Percentiles rank a stretch among this genome's conserved stretches.
Evolutionary conservation across 2,797 vertebrate species (phyloP).

Genomic region (Tiaroga cobitis): DNA sequence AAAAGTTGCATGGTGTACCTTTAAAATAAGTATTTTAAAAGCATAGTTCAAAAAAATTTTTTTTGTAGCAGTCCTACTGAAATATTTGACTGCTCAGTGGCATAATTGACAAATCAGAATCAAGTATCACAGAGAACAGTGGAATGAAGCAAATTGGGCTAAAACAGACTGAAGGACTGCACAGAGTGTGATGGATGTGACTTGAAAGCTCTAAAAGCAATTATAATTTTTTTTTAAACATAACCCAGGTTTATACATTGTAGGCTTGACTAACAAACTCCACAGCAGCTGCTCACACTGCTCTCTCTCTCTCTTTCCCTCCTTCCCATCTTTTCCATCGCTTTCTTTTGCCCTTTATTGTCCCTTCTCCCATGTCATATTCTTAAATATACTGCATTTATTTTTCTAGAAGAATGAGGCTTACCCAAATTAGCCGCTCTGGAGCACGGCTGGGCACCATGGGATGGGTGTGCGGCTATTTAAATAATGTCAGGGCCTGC

Average conservation of each 20-base stretch:
- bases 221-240: neutral
- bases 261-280: constrained; percentile 5
- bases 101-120: neutral
- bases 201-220: constrained; percentile 4
- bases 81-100: neutral
- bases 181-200: neutral
- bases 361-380: constrained; percentile 15
- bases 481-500: constrained; percentile 75
- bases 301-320: constrained; percentile 3
- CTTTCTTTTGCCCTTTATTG: constrained; percentile 11
- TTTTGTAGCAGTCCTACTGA: neutral
- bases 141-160: neutral
- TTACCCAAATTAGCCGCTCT: constrained; percentile 67
- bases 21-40: neutral
- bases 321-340: neutral
- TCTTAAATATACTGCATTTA: constrained; percentile 65
- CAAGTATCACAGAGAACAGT: neutral
- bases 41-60: neutral
- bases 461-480: constrained; percentile 68
- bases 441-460: constrained; percentile 57
- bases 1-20: neutral
- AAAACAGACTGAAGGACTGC: neutral
- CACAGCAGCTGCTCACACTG: neutral
- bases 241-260: neutral
- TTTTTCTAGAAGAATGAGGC: constrained; percentile 67